A percentile compares a stretch with the other conserved stretches of the same genome.
Evolutionary conservation across 2,888 invertebrate genomes (phyloP).

Genomic region (Dioctria linearis): DNA sequence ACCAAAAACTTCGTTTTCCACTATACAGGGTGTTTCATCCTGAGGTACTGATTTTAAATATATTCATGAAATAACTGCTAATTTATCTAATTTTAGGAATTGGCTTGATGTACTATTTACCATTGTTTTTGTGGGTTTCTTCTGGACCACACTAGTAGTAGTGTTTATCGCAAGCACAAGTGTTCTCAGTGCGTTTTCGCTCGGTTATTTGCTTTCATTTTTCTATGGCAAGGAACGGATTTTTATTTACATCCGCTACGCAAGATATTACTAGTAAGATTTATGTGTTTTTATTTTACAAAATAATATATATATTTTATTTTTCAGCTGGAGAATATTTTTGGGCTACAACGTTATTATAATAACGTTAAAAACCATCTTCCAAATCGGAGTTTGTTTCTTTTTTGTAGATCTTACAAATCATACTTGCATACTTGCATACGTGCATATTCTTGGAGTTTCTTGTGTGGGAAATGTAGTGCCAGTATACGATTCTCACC

Average conservation of each 20-base stretch:
- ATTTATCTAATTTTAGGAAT: conserved; percentile 73
- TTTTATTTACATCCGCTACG: conserved; percentile 91
- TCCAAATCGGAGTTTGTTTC: conserved; percentile 95
- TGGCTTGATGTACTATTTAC: conserved; percentile 94
- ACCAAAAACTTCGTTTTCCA: no score
- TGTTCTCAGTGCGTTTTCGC: conserved; percentile 92
- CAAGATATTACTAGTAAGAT: conserved; percentile 83
- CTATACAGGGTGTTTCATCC: no score
- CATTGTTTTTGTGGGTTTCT: conserved; percentile 88
- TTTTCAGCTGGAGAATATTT: conserved; percentile 85
- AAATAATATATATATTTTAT: not conserved
- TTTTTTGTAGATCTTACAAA: conserved; percentile 77
- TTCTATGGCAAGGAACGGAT: conserved; percentile 98
- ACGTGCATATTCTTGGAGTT: conserved; percentile 91
- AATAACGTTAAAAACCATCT: conserved; percentile 87
- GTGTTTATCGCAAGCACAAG: conserved; percentile 97
- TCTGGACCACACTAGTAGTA: conserved; percentile 96
- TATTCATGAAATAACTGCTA: not conserved
- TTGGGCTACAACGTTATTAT: conserved; percentile 92
- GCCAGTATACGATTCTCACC: conserved; percentile 55
- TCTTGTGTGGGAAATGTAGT: conserved; percentile 79
- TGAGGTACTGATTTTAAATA: conserved; percentile 72
- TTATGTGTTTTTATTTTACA: conserved; percentile 74
- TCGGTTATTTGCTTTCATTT: conserved; percentile 98
- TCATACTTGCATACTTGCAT: conserved; percentile 79